Conservation (phyloP, 2,797 vertebrate genomes). For the Centroberyx gerrardi region DNA sequence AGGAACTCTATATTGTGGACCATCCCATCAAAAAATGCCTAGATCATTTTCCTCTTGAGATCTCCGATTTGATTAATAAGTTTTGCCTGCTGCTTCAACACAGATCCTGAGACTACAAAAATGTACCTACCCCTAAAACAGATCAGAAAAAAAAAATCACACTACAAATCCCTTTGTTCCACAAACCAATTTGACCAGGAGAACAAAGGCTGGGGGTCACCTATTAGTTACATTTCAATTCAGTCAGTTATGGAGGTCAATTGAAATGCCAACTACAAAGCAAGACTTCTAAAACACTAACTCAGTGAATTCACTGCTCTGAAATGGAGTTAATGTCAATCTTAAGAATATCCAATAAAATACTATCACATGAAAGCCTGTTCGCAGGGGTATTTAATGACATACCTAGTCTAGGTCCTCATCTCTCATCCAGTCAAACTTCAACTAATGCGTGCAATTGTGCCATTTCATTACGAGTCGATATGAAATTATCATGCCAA, state of each 20-base stretch:
- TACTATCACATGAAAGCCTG: constrained; percentile 28
- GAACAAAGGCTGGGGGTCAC: constrained; percentile 56
- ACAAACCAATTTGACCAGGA: constrained; percentile 33
- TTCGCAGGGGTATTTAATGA: constrained; percentile 49
- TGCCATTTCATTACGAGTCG: constrained; percentile 77
- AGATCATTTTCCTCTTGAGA: constrained; percentile 68
- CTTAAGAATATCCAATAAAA: constrained; percentile 54
- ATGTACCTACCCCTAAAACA: constrained; percentile 65
- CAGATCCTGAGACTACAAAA: constrained; percentile 83
- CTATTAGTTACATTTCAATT: constrained; percentile 68
- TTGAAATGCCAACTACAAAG: constrained; percentile 53
- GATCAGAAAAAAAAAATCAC: constrained; percentile 13
- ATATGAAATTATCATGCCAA: constrained; percentile 77
- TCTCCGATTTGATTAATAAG: constrained; percentile 76
- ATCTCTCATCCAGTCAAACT: constrained; percentile 74
- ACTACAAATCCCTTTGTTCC: constrained; percentile 12
- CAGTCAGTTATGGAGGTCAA: constrained; percentile 51
- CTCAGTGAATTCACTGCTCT: constrained; percentile 51
- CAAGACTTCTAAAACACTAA: constrained; percentile 26
- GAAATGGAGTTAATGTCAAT: constrained; percentile 55
- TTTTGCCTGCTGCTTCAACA: constrained; percentile 75
- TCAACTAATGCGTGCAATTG: constrained; percentile 80
- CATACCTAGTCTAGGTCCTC: constrained; percentile 76
- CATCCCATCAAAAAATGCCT: constrained; percentile 60
- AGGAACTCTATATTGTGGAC: constrained; percentile 60